Conservation (phyloP, 2,797 vertebrate genomes). For the Pristis pectinata region DNA sequence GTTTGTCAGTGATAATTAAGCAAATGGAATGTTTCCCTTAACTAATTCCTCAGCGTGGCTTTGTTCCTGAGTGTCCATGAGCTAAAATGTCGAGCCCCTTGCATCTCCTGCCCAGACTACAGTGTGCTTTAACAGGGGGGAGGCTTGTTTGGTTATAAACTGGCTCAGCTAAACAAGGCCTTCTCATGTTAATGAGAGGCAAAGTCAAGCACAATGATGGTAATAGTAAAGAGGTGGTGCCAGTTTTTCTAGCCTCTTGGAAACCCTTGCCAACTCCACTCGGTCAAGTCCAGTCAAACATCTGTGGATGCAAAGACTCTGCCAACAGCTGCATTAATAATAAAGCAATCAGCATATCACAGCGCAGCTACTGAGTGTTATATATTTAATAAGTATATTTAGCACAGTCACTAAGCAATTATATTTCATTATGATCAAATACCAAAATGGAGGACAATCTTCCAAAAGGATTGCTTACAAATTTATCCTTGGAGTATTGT, state of each 20-base stretch:
- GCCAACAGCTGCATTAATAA: neutral
- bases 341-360: neutral
- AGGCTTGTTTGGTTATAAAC: neutral
- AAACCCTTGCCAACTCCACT: neutral
- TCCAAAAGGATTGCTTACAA: neutral
- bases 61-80: neutral
- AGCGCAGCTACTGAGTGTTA: neutral
- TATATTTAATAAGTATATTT: slow-evolving; percentile 33
- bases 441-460: neutral
- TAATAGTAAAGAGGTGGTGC: neutral
- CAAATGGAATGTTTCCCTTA: neutral
- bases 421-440: slow-evolving; percentile 23
- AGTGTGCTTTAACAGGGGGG: too few species aligned
- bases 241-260: neutral
- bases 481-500: neutral
- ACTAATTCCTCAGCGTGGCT: neutral
- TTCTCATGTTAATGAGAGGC: too few species aligned
- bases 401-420: slow-evolving; percentile 7
- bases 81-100: neutral
- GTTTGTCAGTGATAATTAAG: neutral
- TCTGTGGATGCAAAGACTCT: neutral
- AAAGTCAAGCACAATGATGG: neutral
- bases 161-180: neutral
- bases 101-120: neutral
- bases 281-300: neutral